These are phyloP conservation scores for Nothocercus julius DNA, from an alignment of 2,113 vertebrate genomes.

Conservation along the genomic window DNA sequence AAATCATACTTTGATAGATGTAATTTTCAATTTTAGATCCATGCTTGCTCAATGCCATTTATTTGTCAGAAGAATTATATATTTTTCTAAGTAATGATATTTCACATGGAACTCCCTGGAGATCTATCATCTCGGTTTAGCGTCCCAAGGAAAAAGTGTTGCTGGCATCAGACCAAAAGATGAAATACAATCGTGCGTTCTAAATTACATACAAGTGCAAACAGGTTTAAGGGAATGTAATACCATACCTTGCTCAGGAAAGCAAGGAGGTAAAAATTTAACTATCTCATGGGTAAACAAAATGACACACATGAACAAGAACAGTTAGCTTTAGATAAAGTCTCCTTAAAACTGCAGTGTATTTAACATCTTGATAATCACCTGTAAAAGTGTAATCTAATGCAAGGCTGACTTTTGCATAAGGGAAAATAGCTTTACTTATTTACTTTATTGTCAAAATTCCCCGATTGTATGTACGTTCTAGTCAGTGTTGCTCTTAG, in stretches of 20 bases:
- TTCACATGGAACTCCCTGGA: neutral
- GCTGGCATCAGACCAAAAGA: neutral
- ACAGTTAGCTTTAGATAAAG: neutral
- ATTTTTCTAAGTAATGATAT: neutral
- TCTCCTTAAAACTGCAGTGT: neutral
- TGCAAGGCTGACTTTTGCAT: neutral
- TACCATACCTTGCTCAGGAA: neutral
- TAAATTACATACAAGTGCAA: neutral
- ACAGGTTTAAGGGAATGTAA: neutral
- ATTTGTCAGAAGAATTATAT: neutral
- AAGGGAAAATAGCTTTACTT: neutral
- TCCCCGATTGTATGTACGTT: neutral
- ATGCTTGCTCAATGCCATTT: neutral
- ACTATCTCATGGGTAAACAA: neutral
- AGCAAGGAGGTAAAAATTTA: neutral
- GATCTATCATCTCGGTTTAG: neutral
- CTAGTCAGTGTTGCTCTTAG: neutral
- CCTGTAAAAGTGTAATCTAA: neutral
- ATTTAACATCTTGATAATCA: neutral
- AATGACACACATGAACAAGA: neutral
- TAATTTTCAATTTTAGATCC: neutral
- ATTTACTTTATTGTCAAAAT: neutral
- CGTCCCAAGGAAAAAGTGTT: neutral
- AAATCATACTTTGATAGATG: neutral
- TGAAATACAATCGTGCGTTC: neutral